Conservation (phyloP, 35 echinoderm and acorn worm species). For the Ptychodera flava region DNA sequence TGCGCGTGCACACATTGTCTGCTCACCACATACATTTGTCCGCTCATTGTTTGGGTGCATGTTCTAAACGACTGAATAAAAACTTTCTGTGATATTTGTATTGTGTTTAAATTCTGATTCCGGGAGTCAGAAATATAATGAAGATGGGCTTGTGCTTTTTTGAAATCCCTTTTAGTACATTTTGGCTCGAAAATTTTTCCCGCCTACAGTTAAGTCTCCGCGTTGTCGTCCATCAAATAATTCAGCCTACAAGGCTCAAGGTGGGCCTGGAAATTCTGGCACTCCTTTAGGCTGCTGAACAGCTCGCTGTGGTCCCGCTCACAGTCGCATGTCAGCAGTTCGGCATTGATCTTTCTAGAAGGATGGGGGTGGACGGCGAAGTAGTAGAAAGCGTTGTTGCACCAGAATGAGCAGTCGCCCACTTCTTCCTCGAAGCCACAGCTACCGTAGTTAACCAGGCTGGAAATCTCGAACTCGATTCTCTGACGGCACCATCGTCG, state of each 20-base stretch:
- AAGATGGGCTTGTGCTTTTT: too few species aligned
- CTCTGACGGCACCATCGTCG: neutral
- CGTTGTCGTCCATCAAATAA: neutral
- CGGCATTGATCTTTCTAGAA: neutral
- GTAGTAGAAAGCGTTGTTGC: neutral
- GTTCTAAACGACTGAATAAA: too few species aligned
- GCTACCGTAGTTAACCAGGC: neutral
- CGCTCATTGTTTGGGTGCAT: too few species aligned
- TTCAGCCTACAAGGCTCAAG: neutral
- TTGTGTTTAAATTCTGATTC: too few species aligned
- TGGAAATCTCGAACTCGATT: neutral
- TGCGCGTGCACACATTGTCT: too few species aligned
- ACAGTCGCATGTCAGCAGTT: neutral
- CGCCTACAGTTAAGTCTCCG: too few species aligned
- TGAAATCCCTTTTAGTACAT: too few species aligned
- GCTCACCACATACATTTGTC: too few species aligned
- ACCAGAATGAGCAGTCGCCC: neutral
- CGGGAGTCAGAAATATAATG: too few species aligned
- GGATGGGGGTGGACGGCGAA: neutral
- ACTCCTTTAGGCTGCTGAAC: neutral
- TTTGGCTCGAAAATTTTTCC: too few species aligned
- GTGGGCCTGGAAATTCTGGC: neutral
- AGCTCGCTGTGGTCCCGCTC: neutral
- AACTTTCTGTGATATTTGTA: too few species aligned
- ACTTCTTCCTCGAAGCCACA: neutral